Evolutionary conservation across 2,797 vertebrate species (phyloP), one percentile per base, ranked within the genome.

Genomic region (Mastacembelus armatus): DNA sequence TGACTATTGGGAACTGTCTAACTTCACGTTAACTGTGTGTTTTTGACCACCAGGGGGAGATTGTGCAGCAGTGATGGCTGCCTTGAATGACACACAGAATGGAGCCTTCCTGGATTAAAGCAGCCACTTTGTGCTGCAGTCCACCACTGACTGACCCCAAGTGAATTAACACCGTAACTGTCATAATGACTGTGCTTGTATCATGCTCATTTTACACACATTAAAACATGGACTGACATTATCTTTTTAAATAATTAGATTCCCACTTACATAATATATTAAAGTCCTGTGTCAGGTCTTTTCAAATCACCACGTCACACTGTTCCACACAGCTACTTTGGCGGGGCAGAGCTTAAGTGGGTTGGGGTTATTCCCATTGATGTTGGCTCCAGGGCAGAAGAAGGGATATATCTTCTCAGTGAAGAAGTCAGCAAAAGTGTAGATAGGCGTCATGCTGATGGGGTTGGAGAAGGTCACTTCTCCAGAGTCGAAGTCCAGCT

Each of bases 301-400:
- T 16, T 30, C 10, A 10, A 7, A 60, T 94, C 86, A 95, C 93
- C 94, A 95, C 2, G 89, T 81, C 1, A 81, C 57, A 4, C 93
- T 95, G 86, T 94, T 95, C 94, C 93, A 95, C 58, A 93, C 92
- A 0, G 92, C 93, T 68, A 94, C 92, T 54, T 90, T 93, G 19
- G 84, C 91, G 0, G 91, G 89, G 76, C 91, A 94, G 84, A 95
- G 91, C 77, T 90, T 90, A 5, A 95, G 89, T 0, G 93, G 92
- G 1, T 82, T 87, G 35, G 90, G 88, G 82, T 95, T 95, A 51
- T 88, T 94, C 19, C 92, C 86, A 0, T 93, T 93, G 58, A 95
- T 91, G 82, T 95, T 95, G 29, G 93, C 92, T 3, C 94, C 94
- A 0, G 94, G 94, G 78, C 94, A 95, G 86, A 94, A 93, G 81